Evolutionary conservation across 1,140 invertebrate genomes (phyloP).

Genomic region (Drosophila repletoides): DNA sequence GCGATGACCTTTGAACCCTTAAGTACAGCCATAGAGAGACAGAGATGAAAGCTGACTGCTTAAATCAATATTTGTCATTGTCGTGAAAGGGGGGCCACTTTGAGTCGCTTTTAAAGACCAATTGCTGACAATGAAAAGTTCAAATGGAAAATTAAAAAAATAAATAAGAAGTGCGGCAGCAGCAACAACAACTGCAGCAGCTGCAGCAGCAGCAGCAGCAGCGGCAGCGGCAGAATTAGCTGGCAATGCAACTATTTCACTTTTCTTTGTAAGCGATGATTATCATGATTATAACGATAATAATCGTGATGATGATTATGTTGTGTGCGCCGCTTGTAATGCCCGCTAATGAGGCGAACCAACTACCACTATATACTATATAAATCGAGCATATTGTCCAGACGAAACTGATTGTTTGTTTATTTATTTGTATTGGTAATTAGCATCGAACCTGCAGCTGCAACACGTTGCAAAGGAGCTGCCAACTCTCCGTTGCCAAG

Average conservation of each 20-base stretch:
- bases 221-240: no score
- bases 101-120: slow-evolving; percentile 36
- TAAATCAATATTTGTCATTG: slow-evolving; percentile 28
- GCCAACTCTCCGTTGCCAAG: neutral
- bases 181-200: no score
- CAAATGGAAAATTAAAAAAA: slow-evolving; percentile 62
- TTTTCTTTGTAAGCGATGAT: slow-evolving; percentile 38
- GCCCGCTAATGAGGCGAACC: slow-evolving; percentile 52
- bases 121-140: slow-evolving; percentile 72
- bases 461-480: slow-evolving; percentile 37
- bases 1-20: slow-evolving; percentile 13
- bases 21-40: no score
- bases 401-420: slow-evolving; percentile 50
- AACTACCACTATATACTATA: no score
- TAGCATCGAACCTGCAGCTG: slow-evolving; percentile 58
- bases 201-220: no score
- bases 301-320: slow-evolving; percentile 2
- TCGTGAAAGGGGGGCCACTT: slow-evolving; percentile 11
- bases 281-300: neutral
- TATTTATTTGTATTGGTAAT: slow-evolving; percentile 61
- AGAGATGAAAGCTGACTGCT: no score
- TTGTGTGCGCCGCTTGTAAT: slow-evolving; percentile 25
- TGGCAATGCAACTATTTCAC: slow-evolving; percentile 53
- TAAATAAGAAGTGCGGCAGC: slow-evolving; percentile 15
- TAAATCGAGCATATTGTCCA: slow-evolving; percentile 61